These are phyloP conservation scores for Plectropomus leopardus DNA, from an alignment of 2,113 vertebrate genomes.

Conservation along the genomic window DNA sequence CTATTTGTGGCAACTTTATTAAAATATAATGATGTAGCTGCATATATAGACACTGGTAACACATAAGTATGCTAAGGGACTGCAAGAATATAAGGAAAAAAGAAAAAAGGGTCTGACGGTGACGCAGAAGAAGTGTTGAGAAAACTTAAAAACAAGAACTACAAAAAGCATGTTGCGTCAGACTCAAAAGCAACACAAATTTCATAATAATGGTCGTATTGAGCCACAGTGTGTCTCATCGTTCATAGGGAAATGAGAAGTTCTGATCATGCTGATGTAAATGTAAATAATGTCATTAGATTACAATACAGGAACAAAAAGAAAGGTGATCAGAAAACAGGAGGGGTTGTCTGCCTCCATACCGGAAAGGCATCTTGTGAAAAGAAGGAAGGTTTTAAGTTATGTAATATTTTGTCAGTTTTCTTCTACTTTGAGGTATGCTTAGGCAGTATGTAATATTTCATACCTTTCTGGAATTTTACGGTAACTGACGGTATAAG, in stretches of 20 bases:
- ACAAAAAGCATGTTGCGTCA: neutral
- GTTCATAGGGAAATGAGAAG: neutral
- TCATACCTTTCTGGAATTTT: too few relatives aligned
- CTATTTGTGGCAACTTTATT: neutral
- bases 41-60: neutral
- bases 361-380: too few relatives aligned
- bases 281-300: neutral
- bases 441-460: too few relatives aligned
- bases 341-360: neutral
- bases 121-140: neutral
- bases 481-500: too few relatives aligned
- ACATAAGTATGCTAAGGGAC: neutral
- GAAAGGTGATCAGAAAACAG: neutral
- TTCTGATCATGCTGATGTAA: neutral
- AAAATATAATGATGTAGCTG: neutral
- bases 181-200: too few relatives aligned
- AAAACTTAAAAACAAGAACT: neutral
- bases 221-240: neutral
- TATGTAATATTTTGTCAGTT: neutral
- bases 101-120: neutral
- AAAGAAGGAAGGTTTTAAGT: too few relatives aligned
- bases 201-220: neutral
- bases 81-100: neutral
- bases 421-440: too few relatives aligned
- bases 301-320: neutral